A percentile compares a stretch with the other conserved stretches of the same genome.
Evolutionary conservation across 2,797 vertebrate genomes (phyloP).

Genomic region (Triplophysa yarkandensis): DNA sequence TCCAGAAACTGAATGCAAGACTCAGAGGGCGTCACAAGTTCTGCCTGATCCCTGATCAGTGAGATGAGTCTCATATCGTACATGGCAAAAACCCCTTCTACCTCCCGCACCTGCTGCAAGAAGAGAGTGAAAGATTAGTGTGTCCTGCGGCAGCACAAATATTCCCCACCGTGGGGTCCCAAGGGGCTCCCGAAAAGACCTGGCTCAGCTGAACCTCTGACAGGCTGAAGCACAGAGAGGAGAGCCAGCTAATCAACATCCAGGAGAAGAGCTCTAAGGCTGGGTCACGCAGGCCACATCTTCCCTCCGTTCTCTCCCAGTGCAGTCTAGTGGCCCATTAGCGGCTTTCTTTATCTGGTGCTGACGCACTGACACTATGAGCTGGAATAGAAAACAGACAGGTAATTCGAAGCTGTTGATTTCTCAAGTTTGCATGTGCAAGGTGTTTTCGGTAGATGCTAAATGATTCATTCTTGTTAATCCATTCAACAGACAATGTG

Average conservation of each 20-base stretch:
- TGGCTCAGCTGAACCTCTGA: constrained; percentile 44
- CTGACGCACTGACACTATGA: constrained; percentile 18
- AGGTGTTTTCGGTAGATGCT: constrained; percentile 21
- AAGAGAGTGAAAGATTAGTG: constrained; percentile 39
- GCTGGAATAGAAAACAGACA: not conserved
- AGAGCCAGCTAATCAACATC: constrained; percentile 44
- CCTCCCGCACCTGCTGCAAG: constrained; percentile 15
- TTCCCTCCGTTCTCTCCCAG: constrained; percentile 9
- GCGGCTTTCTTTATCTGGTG: constrained; percentile 26
- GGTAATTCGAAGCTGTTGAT: constrained; percentile 34
- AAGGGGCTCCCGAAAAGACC: constrained; percentile 22
- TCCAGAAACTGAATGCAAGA: constrained; percentile 38
- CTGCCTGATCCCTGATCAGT: constrained; percentile 14
- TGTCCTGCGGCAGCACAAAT: constrained; percentile 41
- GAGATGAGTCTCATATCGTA: constrained; percentile 28
- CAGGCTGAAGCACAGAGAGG: constrained; percentile 24
- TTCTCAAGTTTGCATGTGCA: constrained; percentile 11
- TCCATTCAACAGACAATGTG: constrained; percentile 29
- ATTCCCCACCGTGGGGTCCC: constrained; percentile 35
- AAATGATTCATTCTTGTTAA: constrained; percentile 36
- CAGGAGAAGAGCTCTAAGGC: constrained; percentile 35
- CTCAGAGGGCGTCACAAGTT: constrained; percentile 14
- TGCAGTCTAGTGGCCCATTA: constrained; percentile 31
- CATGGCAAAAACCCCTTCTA: constrained; percentile 17
- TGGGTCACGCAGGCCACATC: constrained; percentile 28